Conservation (phyloP, 1,140 invertebrate species). For the Epicauta chinensis region DNA sequence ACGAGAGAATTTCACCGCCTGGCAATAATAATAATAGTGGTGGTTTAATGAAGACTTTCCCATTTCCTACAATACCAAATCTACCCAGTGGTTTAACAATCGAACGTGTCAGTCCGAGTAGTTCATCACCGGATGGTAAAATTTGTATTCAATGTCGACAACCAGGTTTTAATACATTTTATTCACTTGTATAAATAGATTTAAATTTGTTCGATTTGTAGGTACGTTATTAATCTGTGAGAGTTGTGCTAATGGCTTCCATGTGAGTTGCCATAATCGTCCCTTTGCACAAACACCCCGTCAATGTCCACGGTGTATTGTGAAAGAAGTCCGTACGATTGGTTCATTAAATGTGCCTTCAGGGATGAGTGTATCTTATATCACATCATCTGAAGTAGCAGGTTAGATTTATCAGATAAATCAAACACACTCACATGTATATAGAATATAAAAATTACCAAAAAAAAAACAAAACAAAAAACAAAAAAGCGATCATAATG, state of each 20-base stretch:
- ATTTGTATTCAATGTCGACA: slow-evolving; percentile 46
- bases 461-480: not conserved
- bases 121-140: slow-evolving; percentile 43
- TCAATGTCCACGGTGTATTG: slow-evolving; percentile 37
- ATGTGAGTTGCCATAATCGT: slow-evolving; percentile 48
- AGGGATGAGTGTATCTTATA: slow-evolving; percentile 34
- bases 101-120: slow-evolving; percentile 39
- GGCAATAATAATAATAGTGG: not conserved
- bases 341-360: slow-evolving; percentile 30
- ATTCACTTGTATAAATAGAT: not conserved
- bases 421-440: too few relatives aligned
- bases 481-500: too few relatives aligned
- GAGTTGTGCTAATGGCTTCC: slow-evolving; percentile 47
- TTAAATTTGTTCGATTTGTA: slow-evolving; percentile 24
- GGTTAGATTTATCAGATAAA: slow-evolving; percentile 29
- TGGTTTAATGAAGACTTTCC: slow-evolving; percentile 9
- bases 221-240: slow-evolving; percentile 47
- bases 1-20: slow-evolving; percentile 39
- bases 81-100: slow-evolving; percentile 38
- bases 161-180: slow-evolving; percentile 19
- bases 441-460: too few relatives aligned
- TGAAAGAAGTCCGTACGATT: slow-evolving; percentile 28
- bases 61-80: slow-evolving; percentile 34
- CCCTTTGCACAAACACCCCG: slow-evolving; percentile 34
- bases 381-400: slow-evolving; percentile 29